These are phyloP conservation scores for Branchellion lobata DNA, from an alignment of 2,888 invertebrate species.

Conservation along the genomic window DNA sequence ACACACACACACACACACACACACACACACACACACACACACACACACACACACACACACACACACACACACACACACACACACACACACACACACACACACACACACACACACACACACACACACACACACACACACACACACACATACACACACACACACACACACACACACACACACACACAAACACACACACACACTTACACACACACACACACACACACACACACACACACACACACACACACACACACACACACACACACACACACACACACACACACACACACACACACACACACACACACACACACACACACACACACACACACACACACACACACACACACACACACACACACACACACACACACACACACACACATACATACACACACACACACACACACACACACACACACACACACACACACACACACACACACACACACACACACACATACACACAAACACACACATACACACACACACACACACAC, in stretches of 20 bases:
- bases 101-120: conserved; percentile 12
- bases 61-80: conserved; percentile 6
- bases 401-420: conserved; percentile 1
- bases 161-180: conserved; percentile 14
- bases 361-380: background rate
- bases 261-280: conserved; percentile 7
- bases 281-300: conserved; percentile 16
- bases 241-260: background rate
- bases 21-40: background rate
- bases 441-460: conserved; percentile 7
- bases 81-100: background rate
- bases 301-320: conserved; percentile 12
- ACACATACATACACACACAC: background rate
- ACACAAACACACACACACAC: background rate
- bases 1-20: conserved; percentile 13
- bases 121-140: conserved; percentile 17
- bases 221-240: conserved; percentile 12
- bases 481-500: conserved; percentile 16
- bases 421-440: conserved; percentile 4
- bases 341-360: conserved; percentile 12
- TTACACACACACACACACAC: background rate
- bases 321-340: conserved; percentile 15
- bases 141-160: conserved; percentile 14
- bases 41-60: conserved; percentile 4
- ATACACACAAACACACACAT: conserved; percentile 7